Evolutionary conservation across 2,888 invertebrate genomes (phyloP), one percentile per base, ranked within the genome.

Genomic region (Acrobeloides nanus): DNA sequence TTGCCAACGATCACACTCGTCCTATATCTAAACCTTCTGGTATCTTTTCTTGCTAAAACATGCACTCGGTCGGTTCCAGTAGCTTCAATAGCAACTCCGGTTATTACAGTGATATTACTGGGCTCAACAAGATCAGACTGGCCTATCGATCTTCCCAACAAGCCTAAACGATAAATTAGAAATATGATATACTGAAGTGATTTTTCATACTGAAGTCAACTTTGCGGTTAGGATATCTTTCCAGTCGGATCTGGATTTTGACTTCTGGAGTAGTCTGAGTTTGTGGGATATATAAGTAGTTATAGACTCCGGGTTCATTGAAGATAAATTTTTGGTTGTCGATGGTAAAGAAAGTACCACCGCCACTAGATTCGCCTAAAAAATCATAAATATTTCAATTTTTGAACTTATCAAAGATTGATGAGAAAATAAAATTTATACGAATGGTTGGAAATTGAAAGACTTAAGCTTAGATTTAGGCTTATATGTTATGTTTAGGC

Each of bases 291-390:
- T 72, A 64, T 8, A 70, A 53, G 43, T 64, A 54, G 32, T 60
- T 69, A 52, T 61, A 70, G 23, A 70, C 67, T 23, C 70, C 70
- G 76, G 87, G 85, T 27, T 90, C 92, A 68, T 92, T 90, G 77
- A 93, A 92, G 0, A 89, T 89, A 73, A 90, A 93, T 49, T 84
- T 83, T 24, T 53, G 78, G 56, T 86, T 85, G 71, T 95, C 92
- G 73, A 72, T 92, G 0, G 92, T 92, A 20, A 87, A 82, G 55
- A 93, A 81, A 73, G 93, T 90, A 0, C 92, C 92, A 74, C 90
- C 92, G 18, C 93, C 93, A 69, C 87, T 89, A 25, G 88, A 84
- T 20, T 85, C 83, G 1, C 85, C 90, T n/a, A n/a, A n/a, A n/a
- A n/a, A n/a, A n/a, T n/a, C n/a, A n/a, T n/a, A n/a, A n/a, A n/a